Percentiles rank a stretch among this genome's conserved stretches.
phyloP scores from a whole-genome alignment of 2,888 invertebrate species.

The Nineta flava region DNA sequence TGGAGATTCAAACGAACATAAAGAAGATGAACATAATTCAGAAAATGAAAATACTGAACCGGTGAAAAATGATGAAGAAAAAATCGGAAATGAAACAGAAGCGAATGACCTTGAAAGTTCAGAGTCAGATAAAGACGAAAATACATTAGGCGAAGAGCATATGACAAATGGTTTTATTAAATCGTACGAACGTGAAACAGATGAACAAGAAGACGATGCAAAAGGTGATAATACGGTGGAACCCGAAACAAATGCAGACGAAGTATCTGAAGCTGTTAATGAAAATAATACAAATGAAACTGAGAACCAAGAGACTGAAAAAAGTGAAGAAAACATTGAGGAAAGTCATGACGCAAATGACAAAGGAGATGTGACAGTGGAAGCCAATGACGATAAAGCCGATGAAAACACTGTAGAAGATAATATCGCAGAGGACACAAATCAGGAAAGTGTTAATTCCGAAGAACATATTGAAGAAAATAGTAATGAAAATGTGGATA shows the following conservation, averaged over 20 bases:
- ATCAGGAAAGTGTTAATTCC: conserved; percentile 8
- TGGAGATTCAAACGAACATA: conserved; percentile 1
- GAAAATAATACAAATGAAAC: conserved; percentile 9
- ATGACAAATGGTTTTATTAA: conserved; percentile 4
- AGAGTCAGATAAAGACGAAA: conserved; percentile 8
- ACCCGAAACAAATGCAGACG: conserved; percentile 7
- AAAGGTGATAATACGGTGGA: conserved; percentile 8
- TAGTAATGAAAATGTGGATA: conserved; percentile 10
- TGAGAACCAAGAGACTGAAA: conserved; percentile 10
- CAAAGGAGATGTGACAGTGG: conserved; percentile 16
- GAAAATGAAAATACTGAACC: conserved; percentile 2
- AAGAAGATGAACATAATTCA: conserved; percentile 6
- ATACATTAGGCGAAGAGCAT: conserved; percentile 5
- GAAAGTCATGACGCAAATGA: conserved; percentile 17
- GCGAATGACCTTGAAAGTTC: conserved; percentile 11
- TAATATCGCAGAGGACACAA: conserved; percentile 6
- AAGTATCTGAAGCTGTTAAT: conserved; percentile 6
- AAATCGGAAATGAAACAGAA: conserved; percentile 3
- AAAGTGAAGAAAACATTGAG: conserved; percentile 18
- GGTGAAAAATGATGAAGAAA: conserved; percentile 2
- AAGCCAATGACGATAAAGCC: conserved; percentile 7
- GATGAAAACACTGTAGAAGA: conserved; percentile 3
- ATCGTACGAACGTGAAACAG: neutral
- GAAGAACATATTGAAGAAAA: conserved; percentile 11
- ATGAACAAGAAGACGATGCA: conserved; percentile 8